Evolutionary conservation across 2,888 invertebrate genomes (phyloP), one percentile per base, ranked within the genome.

Genomic region (Empis stercorea): DNA sequence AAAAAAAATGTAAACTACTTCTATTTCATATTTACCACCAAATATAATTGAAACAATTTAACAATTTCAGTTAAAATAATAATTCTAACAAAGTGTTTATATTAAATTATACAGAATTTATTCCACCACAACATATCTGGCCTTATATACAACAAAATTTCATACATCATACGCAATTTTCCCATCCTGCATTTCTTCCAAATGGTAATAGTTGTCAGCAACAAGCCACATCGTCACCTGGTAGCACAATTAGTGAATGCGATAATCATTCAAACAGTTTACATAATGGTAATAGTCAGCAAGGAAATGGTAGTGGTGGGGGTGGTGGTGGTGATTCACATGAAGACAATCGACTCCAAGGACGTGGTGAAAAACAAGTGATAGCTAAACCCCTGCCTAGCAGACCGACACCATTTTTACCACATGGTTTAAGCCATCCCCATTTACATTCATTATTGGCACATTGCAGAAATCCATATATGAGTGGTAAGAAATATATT

Each of bases 371-470:
- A 55, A 51, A 64, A 56, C 61, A 66, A 58, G 65, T 71, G 57
- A 81, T 88, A 62, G 87, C 87, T 44, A 88, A 88, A 70, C 88
- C 88, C 13, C 86, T 89, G 60, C 86, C 89, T 47, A 81, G 87
- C 69, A 76, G 87, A 53, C 79, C 72, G 64, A 65, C 73, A 64
- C 75, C 73, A 68, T 65, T 79, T 72, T 64, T 75, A 64, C 71
- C 79, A 71, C 76, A 79, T 63, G 83, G 84, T 13, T 82, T 81
- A 45, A 84, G 84, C 61, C 81, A 85, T 56, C 84, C 84, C 59
- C 88, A 87, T 69, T 80, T 92, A 61, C 87, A 87, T 65, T 79
- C 84, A 11, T 71, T 85, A 52, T 73, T 89, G 61, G 84, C 87
- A 36, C 89, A 88, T 66, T 83, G 91, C 62, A 73, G 80, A 58